These are phyloP conservation scores for Petrocephalus zakoni DNA, from an alignment of 2,113 vertebrate genomes.

Conservation along the genomic window DNA sequence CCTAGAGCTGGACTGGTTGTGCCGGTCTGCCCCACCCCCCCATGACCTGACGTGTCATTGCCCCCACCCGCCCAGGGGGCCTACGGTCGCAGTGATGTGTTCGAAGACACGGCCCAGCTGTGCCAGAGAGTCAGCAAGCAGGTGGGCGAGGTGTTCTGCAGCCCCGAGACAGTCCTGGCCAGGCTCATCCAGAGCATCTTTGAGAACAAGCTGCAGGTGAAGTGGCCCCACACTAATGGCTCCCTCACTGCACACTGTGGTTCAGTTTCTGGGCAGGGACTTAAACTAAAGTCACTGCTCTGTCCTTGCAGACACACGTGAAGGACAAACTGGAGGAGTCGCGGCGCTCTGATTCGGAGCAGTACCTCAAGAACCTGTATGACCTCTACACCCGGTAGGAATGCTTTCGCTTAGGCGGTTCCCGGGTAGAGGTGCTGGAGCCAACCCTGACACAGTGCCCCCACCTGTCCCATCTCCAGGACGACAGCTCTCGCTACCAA, in stretches of 20 bases:
- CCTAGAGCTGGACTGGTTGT: too few species aligned
- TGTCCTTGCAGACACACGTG: slow-evolving; percentile 74
- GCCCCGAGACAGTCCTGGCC: slow-evolving; percentile 93
- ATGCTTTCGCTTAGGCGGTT: neutral
- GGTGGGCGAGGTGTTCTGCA: slow-evolving; percentile 94
- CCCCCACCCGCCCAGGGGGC: slow-evolving; percentile 67
- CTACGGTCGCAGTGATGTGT: slow-evolving; percentile 83
- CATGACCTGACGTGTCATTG: neutral
- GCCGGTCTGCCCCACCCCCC: neutral
- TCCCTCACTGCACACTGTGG: neutral
- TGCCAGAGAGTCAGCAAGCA: slow-evolving; percentile 93
- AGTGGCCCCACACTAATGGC: neutral
- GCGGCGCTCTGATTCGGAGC: slow-evolving; percentile 85
- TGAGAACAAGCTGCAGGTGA: slow-evolving; percentile 94
- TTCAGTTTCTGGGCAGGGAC: neutral
- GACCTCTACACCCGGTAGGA: slow-evolving; percentile 89
- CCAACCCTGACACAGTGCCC: neutral
- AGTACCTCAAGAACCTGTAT: slow-evolving; percentile 96
- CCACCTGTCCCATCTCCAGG: slow-evolving; percentile 55
- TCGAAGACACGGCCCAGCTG: slow-evolving; percentile 89
- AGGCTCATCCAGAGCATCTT: slow-evolving; percentile 98
- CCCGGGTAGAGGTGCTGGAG: too few species aligned
- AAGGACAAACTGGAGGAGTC: slow-evolving; percentile 85
- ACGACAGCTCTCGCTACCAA: slow-evolving; percentile 86
- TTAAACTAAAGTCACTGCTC: neutral